A percentile compares a stretch with the other conserved stretches of the same genome.
Conservation (phyloP, 2,797 vertebrate genomes). For the Nasua narica region DNA sequence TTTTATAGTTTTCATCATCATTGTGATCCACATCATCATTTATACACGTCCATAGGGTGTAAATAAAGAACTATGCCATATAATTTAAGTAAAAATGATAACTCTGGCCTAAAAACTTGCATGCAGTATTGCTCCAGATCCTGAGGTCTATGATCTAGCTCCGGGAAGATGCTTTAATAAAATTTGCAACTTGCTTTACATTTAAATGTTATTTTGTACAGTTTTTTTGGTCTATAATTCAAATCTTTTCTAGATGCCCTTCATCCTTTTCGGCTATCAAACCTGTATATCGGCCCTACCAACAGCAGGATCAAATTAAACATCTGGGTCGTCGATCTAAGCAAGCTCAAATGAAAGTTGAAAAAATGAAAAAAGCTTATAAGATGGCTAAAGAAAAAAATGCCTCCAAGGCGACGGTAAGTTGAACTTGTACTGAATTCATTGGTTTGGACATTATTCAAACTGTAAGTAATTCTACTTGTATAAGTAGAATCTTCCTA, state of each 20-base stretch:
- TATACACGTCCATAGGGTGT: background rate
- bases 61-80: background rate
- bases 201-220: constrained; percentile 31
- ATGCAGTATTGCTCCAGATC: background rate
- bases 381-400: background rate
- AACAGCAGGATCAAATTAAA: background rate
- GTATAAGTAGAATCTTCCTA: constrained; percentile 13
- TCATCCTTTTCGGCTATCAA: background rate
- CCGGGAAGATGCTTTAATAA: background rate
- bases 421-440: constrained; percentile 50
- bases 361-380: constrained; percentile 62
- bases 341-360: constrained; percentile 47
- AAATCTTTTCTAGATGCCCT: constrained; percentile 46
- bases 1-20: constrained; percentile 19
- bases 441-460: constrained; percentile 43
- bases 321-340: constrained; percentile 37
- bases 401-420: background rate
- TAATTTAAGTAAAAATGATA: constrained; percentile 29
- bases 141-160: background rate
- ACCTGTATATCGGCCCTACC: background rate
- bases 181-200: constrained; percentile 42
- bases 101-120: background rate
- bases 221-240: constrained; percentile 27
- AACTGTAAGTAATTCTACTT: constrained; percentile 37
- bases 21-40: background rate